Base-by-base conservation (phyloP, 2,113 vertebrate species). In the Dipodomys ordii region DNA sequence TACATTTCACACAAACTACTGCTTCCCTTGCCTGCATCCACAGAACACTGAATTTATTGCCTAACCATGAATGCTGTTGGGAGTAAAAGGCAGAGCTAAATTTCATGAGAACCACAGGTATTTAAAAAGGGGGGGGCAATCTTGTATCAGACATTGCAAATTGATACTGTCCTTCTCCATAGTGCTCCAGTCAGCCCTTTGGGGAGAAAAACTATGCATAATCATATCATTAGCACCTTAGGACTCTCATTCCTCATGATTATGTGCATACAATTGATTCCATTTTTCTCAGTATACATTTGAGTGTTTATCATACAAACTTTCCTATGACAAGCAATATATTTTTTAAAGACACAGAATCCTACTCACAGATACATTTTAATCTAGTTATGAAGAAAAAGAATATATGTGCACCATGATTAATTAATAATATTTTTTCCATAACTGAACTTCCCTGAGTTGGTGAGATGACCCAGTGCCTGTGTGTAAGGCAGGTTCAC, bases 301-400 rank as follows among this genome's bases (percentile, higher is more conserved):
- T 88, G 62, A 95, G 6, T 53, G 44, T 93, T 91, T 89, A 83
- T 72, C 72, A n/a, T 67, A 28, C 11, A 77, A 77, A 65, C 44
- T 83, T 90, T 27, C 25, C 88, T 39, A 60, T 85, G 72, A 91
- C 28, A 27, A 88, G 28, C 62, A 49, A 74, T 22, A 13, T 20
- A 18, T 19, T 53, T 69, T 79, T 79, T 91, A 71, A 87, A 87
- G 39, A 44, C 78, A 89, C 72, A 16, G 19, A 92, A 90, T 28
- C 95, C 82, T 82, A 76, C 89, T 97, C 77, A 98, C 95, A 93
- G 91, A 96, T 65, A 97, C 94, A 96, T 44, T 53, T 62, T 69
- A 72, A 83, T 69, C 44, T 68, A 77, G 35, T 35, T 35, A n/a
- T 87, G 57, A 78, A 93, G 65, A 80, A 79, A 87, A 16, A 57